A percentile compares a stretch with the other conserved stretches of the same genome.
phyloP scores from a whole-genome alignment of 2,888 invertebrate genomes.

The Escarpia spicata region DNA sequence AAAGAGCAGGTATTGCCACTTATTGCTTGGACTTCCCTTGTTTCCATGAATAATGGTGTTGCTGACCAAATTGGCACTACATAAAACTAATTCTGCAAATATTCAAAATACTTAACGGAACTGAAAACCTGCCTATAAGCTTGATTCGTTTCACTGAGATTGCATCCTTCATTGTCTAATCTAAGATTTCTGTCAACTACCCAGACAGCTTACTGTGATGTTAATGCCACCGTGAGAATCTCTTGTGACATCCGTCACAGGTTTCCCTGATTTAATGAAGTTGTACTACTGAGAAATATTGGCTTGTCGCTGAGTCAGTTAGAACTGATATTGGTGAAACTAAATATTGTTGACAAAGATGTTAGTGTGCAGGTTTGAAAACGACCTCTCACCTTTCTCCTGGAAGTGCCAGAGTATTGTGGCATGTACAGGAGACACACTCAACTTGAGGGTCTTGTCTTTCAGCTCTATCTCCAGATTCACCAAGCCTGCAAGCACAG shows the following conservation, averaged over 20 bases:
- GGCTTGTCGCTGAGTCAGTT: not conserved
- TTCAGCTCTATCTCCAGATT: conserved; percentile 89
- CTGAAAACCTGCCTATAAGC: too few relatives aligned
- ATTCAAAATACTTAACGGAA: too few relatives aligned
- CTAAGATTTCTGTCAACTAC: not conserved
- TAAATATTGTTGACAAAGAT: not conserved
- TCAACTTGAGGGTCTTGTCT: conserved; percentile 78
- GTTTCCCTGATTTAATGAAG: not conserved
- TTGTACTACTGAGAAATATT: not conserved
- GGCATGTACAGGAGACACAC: conserved; percentile 92
- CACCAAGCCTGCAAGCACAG: conserved; percentile 74
- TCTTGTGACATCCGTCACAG: not conserved
- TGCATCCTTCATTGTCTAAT: too few relatives aligned
- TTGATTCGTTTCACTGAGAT: too few relatives aligned
- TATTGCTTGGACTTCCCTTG: too few relatives aligned
- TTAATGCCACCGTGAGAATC: not conserved
- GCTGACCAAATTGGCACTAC: too few relatives aligned
- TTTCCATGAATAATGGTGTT: too few relatives aligned
- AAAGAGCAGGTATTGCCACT: too few relatives aligned
- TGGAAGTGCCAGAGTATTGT: conserved; percentile 94
- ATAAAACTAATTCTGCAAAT: too few relatives aligned
- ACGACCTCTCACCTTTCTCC: conserved; percentile 74
- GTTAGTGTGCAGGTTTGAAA: not conserved
- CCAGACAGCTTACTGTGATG: not conserved
- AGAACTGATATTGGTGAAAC: not conserved